Evolutionary conservation across 2,113 vertebrate genomes (phyloP).

Genomic region (Xiphophorus maculatus): DNA sequence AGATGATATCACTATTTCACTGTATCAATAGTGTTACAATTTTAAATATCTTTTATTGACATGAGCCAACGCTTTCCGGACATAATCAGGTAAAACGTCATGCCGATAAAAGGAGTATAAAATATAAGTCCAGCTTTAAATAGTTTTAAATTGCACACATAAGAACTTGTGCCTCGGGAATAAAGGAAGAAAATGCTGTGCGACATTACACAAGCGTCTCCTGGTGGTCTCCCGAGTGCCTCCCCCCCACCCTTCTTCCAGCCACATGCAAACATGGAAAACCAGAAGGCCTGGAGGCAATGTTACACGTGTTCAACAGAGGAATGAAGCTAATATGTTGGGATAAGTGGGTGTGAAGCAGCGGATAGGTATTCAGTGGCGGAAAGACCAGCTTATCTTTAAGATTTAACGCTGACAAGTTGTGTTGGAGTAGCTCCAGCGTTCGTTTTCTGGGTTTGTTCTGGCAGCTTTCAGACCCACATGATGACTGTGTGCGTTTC

Average conservation of each 20-base stretch:
- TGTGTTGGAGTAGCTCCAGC: not conserved
- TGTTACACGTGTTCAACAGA: conserved; percentile 66
- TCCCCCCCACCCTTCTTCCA: not conserved
- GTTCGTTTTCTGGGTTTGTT: not conserved
- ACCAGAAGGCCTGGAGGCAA: conserved; percentile 56
- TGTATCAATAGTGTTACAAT: no score
- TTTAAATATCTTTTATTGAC: no score
- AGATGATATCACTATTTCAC: no score
- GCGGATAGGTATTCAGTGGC: conserved; percentile 31
- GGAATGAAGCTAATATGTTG: conserved; percentile 37
- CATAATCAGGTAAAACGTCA: no score
- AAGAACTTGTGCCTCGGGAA: not conserved
- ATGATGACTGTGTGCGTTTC: conserved; percentile 27
- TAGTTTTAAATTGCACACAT: not conserved
- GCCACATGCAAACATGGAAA: conserved; percentile 32
- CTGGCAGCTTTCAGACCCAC: not conserved
- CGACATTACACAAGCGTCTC: conserved; percentile 32
- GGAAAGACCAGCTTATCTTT: not conserved
- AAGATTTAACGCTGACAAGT: not conserved
- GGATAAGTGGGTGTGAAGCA: conserved; percentile 54
- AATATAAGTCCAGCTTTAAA: not conserved
- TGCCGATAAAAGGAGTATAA: not conserved
- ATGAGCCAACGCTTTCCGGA: no score
- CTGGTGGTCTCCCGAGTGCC: conserved; percentile 52
- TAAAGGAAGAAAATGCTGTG: not conserved